phyloP scores from a whole-genome alignment of 2,888 invertebrate species.

The Oxystoma pomonae region DNA sequence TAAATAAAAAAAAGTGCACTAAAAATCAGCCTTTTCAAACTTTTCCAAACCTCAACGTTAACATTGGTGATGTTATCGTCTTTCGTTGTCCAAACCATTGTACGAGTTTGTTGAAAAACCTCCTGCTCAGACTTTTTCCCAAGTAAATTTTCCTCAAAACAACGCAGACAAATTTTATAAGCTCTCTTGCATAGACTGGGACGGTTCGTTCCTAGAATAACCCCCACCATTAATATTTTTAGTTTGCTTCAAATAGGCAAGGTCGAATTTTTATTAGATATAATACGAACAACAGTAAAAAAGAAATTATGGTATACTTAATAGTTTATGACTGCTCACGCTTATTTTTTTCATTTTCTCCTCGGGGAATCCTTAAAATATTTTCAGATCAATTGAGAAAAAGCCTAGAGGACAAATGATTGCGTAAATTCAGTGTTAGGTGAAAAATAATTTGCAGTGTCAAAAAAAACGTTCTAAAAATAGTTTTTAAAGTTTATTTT shows the following conservation, averaged over 20 bases:
- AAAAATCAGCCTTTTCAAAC: not conserved
- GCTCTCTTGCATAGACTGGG: not conserved
- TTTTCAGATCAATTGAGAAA: too few relatives aligned
- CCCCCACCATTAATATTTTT: not conserved
- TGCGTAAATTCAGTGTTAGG: too few relatives aligned
- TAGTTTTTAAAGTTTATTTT: too few relatives aligned
- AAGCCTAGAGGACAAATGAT: too few relatives aligned
- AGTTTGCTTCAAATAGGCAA: not conserved
- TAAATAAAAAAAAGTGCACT: not conserved
- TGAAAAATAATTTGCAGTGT: too few relatives aligned
- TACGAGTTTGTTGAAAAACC: constrained; percentile 10
- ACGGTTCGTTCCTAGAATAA: not conserved
- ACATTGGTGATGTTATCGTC: constrained; percentile 19
- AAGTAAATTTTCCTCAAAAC: not conserved
- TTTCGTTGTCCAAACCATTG: constrained; percentile 22
- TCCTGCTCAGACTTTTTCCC: not conserved
- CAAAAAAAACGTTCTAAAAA: too few relatives aligned
- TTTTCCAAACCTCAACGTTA: constrained; percentile 20
- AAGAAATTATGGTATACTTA: too few relatives aligned
- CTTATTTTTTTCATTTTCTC: too few relatives aligned
- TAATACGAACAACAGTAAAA: too few relatives aligned
- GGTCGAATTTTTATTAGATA: not conserved
- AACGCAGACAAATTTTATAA: not conserved
- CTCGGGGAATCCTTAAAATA: too few relatives aligned
- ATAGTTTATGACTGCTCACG: too few relatives aligned